A percentile compares a stretch with the other conserved stretches of the same genome.
phyloP scores from a whole-genome alignment of 2,113 vertebrate species.

The Artemisiospiza belli region DNA sequence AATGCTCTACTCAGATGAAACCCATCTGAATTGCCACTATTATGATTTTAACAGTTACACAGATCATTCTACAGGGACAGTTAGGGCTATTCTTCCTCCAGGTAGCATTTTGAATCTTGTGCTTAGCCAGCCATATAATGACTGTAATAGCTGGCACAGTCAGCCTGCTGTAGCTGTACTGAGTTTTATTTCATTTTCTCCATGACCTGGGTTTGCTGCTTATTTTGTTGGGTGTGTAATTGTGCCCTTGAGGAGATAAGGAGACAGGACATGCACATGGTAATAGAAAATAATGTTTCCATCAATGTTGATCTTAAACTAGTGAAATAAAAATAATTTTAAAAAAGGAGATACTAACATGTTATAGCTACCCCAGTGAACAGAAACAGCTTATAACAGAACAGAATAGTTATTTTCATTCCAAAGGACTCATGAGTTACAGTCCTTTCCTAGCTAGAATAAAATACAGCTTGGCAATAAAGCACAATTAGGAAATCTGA shows the following conservation, averaged over 20 bases:
- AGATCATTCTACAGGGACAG: not conserved
- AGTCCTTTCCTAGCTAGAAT: not conserved
- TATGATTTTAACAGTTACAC: not conserved
- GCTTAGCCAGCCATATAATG: slow-evolving; percentile 1
- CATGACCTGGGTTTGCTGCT: not conserved
- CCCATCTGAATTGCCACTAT: not conserved
- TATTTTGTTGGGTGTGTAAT: slow-evolving; percentile 26
- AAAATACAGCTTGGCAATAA: not conserved
- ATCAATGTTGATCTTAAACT: not conserved
- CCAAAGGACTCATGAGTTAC: not conserved
- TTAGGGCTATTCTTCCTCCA: not conserved
- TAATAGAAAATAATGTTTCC: not conserved
- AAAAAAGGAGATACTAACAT: not conserved
- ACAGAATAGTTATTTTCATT: not conserved
- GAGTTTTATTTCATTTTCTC: slow-evolving; percentile 26
- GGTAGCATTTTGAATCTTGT: not conserved
- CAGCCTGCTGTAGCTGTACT: not conserved
- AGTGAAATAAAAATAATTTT: not conserved
- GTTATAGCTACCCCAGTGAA: not conserved
- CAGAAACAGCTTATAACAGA: not conserved
- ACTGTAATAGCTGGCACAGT: not conserved
- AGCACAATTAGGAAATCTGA: not conserved
- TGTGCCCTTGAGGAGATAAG: not conserved
- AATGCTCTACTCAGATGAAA: not conserved
- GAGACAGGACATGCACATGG: not conserved